A percentile compares a stretch with the other conserved stretches of the same genome.
phyloP scores from a whole-genome alignment of 2,888 invertebrate species.

The Phasia obesa region DNA sequence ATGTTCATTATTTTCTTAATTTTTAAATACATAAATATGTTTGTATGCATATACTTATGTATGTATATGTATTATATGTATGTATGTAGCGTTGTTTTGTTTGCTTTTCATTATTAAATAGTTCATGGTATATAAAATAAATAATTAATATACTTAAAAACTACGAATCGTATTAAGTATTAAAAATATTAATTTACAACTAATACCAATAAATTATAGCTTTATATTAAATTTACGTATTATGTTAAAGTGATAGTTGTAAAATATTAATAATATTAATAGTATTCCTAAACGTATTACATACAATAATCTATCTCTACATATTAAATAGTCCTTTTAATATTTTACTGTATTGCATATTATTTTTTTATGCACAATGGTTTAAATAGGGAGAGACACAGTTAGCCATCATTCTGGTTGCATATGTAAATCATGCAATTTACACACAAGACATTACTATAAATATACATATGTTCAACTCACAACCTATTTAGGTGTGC shows the following conservation, averaged over 20 bases:
- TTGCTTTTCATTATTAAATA: conserved; percentile 37
- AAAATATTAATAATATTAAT: conserved; percentile 21
- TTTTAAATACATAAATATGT: conserved; percentile 18
- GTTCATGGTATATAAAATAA: conserved; percentile 62
- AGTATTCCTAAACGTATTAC: conserved; percentile 38
- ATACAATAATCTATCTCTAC: conserved; percentile 4
- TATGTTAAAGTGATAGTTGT: conserved; percentile 24
- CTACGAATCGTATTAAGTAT: conserved; percentile 16
- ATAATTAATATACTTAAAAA: conserved; percentile 52
- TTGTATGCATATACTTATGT: conserved; percentile 17
- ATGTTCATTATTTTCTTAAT: conserved; percentile 26
- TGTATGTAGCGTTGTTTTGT: neutral
- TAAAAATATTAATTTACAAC: conserved; percentile 59
- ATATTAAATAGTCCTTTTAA: neutral
- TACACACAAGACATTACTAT: neutral
- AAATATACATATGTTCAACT: too few species aligned
- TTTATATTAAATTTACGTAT: conserved; percentile 10
- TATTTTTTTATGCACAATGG: neutral
- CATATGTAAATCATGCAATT: conserved; percentile 16
- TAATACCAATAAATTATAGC: conserved; percentile 33
- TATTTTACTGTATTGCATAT: neutral
- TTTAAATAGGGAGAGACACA: neutral
- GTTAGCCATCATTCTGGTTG: conserved; percentile 2
- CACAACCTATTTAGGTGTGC: too few species aligned
- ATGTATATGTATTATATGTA: too few species aligned